Evolutionary conservation across 2,888 invertebrate genomes (phyloP), one percentile per base, ranked within the genome.

Genomic region (Eristalis tenax): DNA sequence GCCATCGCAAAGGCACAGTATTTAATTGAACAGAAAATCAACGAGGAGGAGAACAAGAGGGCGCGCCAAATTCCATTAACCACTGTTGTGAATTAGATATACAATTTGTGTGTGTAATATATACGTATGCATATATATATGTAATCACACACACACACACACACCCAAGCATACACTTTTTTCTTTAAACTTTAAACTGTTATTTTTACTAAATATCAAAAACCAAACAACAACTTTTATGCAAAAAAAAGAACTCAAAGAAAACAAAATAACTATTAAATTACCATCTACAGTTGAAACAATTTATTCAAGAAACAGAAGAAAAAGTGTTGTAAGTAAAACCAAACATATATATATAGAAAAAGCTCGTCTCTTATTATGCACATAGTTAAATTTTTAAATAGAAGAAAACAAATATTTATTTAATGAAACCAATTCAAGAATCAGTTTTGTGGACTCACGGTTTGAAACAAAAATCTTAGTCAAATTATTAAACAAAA

Each of bases 11-110:
- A 96, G 94, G 99, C 99, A 93, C 97, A 98, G 94, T 97, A 96
- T 95, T 96, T 98, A 94, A 98, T 99, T 94, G 98, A 98, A 94
- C 98, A 98, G 94, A 97, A 98, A 94, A 97, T 99, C 94, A 96
- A 96, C 94, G 98, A 98, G 94, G 98, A 98, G 95, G 98, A 99
- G 94, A 94, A 97, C 90, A 98, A 98, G 94, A 96, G 98, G 93
- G 97, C 98, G 92, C 96, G 98, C 92, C 98, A 98, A 94, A 97
- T 96, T 94, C 96, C 94, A 94, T 95, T 96, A 92, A 95, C 93
- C 92, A 92, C 93, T 91, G 93, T 92, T 92, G 92, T 93, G 90
- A 93, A 93, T 91, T 93, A 92, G 70, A 89, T 40, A 84, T 88
- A 81, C 83, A 84, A 88, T 83, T 76, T 70, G 79, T 57, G 83